Evolutionary conservation across 2,797 vertebrate species (phyloP).

Genomic region (Ataeniobius toweri): DNA sequence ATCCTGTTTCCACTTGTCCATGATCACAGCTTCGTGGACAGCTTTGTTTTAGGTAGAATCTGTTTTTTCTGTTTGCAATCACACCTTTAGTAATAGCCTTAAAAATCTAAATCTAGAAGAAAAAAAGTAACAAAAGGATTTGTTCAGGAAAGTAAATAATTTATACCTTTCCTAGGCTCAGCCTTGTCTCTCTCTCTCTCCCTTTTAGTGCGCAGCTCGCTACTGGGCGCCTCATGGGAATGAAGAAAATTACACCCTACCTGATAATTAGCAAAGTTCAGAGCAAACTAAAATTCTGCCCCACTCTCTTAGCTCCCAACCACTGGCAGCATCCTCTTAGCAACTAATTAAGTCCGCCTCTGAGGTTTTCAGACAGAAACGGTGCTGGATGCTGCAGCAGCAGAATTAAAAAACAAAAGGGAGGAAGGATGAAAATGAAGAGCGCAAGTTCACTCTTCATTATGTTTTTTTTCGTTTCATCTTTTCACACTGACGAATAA

Average conservation of each 20-base stretch:
- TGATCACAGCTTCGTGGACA: slow-evolving; percentile 46
- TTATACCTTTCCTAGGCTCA: slow-evolving; percentile 67
- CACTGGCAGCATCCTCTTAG: slow-evolving; percentile 83
- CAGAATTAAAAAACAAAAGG: slow-evolving; percentile 77
- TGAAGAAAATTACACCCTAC: slow-evolving; percentile 84
- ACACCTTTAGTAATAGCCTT: slow-evolving; percentile 40
- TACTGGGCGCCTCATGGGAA: slow-evolving; percentile 77
- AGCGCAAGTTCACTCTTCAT: slow-evolving; percentile 63
- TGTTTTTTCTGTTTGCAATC: slow-evolving; percentile 48
- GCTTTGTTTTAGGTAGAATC: slow-evolving; percentile 34
- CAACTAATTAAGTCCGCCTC: slow-evolving; percentile 87
- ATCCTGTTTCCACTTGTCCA: slow-evolving; percentile 61
- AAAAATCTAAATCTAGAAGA: slow-evolving; percentile 44
- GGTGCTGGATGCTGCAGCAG: slow-evolving; percentile 81
- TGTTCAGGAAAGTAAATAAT: slow-evolving; percentile 55
- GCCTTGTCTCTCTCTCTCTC: slow-evolving; percentile 58
- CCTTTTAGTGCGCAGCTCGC: slow-evolving; percentile 66
- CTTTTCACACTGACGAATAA: slow-evolving; percentile 74
- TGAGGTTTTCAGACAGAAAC: slow-evolving; percentile 80
- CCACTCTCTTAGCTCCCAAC: slow-evolving; percentile 71
- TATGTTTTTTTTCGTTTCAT: slow-evolving; percentile 58
- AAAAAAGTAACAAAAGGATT: slow-evolving; percentile 60
- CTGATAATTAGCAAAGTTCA: slow-evolving; percentile 89
- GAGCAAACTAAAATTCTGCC: slow-evolving; percentile 80
- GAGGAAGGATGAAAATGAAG: slow-evolving; percentile 65